Evolutionary conservation across 92 coral and sea anemone species (phyloP), one percentile per base, ranked within the genome.

Genomic region (Galaxea fascicularis): DNA sequence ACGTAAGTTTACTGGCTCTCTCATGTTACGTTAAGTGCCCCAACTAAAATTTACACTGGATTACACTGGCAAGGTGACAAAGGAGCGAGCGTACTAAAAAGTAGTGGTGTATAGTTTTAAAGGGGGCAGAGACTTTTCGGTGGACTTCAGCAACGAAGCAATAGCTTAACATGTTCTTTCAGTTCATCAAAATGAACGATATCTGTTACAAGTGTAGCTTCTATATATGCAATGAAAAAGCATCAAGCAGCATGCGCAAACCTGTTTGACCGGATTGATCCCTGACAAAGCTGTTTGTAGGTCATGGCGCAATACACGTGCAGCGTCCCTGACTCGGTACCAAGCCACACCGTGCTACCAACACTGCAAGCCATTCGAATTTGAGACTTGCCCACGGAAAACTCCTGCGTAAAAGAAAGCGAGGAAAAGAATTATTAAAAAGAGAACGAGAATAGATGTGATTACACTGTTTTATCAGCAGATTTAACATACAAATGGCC

Each of bases 331-430:
- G 94, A 88, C 66, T 96, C 98, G 44, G 99, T 89, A 11, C 95
- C 99, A 62, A 96, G 93, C 99, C 99, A 96, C 29, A 96, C 99
- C 24, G 99, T 92, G 87, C 98, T 96, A 8, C 99, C 99, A 22
- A 96, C 99, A 65, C 98, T 96, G 65, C 99, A 96, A 1, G 98
- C 99, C 60, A 93, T 94, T 25, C 95, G 95, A 73, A 96, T 93
- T 30, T 84, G 87, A 20, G 92, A 57, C 69, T 94, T 94, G 45
- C 95, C 93, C 0, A 94, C 92, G 10, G 91, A 86, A 68, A 90
- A 86, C 71, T 96, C 99, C 99, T 96, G 39, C 21, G 70, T 65
- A 13, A 4, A 10, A 46, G 18, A 15, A 5, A 46, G 8, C n/a
- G 22, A 60, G 6, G 22, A n/a, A 59, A 8, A 59, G 26, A 18